Evolutionary conservation across 2,888 invertebrate genomes (phyloP), one percentile per base, ranked within the genome.

Genomic region (Mycalesis mineus): DNA sequence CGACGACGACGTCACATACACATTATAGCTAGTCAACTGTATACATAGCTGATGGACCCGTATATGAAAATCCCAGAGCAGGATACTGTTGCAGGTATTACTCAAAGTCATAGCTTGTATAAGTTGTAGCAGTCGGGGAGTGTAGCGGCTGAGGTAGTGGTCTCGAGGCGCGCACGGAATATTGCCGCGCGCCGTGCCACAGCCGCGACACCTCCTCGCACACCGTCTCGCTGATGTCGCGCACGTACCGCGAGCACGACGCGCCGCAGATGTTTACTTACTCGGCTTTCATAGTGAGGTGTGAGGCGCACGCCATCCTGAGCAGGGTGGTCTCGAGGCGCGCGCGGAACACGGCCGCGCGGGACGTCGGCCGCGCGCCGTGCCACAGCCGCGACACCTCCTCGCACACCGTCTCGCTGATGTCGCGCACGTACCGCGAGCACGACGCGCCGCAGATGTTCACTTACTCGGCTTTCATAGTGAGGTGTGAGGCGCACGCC

Each of bases 321-420:
- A 88, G 77, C 66, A 88, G 73, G 48, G 81, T 71, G 72, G 75
- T 75, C 77, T 88, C 98, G 6, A 96, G 92, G 37, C 93, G 91
- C 17, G 97, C 97, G 88, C 96, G 95, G 73, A 94, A 91, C 51
- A 93, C 93, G 42, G 95, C 95, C 57, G 92, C 90, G 57, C 91
- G 75, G 15, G 92, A 91, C 15, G 94, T 93, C 52, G 92, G 84
- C 84, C 90, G 75, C 90, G 57, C 91, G 75, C 22, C 65, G 7
- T 65, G 91, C 89, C 97, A 95, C 8, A 98, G 91, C 9, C 98
- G 92, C 40, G 96, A 95, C 62, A 98, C 88, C 88, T 98, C 98
- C 86, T 98, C 97, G 64, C 96, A 95, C 59, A 98, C 96, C 0
- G 96, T 96, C 90, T 97, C 96, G 44, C 97, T 94, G 66, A 98